Percentiles rank a stretch among this genome's conserved stretches.
Evolutionary conservation across 2,797 vertebrate genomes (phyloP).

Genomic region (Ataeniobius toweri): DNA sequence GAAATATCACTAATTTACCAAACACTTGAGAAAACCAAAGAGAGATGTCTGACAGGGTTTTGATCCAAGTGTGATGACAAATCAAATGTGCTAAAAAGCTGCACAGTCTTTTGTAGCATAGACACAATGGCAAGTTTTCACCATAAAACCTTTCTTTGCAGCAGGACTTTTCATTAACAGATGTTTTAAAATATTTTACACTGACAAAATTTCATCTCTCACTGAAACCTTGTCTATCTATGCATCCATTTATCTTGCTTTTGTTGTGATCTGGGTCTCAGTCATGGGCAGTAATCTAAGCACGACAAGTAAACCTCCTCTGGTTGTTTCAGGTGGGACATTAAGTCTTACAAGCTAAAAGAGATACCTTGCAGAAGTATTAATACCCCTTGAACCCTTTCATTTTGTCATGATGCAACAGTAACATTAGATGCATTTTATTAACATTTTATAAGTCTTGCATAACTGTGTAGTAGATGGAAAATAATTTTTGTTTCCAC

Average conservation of each 20-base stretch:
- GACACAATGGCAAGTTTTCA: slow-evolving; percentile 6
- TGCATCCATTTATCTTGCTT: background rate
- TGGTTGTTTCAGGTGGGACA: background rate
- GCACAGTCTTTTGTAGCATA: background rate
- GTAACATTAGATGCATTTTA: background rate
- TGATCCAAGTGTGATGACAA: background rate
- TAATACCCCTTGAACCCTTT: background rate
- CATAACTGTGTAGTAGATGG: no score
- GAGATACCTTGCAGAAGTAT: background rate
- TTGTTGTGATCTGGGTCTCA: background rate
- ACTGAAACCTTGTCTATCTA: background rate
- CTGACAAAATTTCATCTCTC: background rate
- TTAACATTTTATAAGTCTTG: background rate
- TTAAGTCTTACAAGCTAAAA: background rate
- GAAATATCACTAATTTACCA: slow-evolving; percentile 1
- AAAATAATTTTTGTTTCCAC: no score
- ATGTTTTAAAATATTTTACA: background rate
- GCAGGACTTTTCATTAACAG: background rate
- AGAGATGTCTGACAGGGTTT: slow-evolving; percentile 29
- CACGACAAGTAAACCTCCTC: background rate
- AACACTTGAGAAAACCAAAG: slow-evolving; percentile 41
- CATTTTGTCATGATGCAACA: background rate
- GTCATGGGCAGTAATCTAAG: background rate
- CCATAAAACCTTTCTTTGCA: background rate
- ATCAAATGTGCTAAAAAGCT: background rate